Evolutionary conservation across 2,888 invertebrate genomes (phyloP), one percentile per base, ranked within the genome.

Genomic region (Prionchulus punctatus): DNA sequence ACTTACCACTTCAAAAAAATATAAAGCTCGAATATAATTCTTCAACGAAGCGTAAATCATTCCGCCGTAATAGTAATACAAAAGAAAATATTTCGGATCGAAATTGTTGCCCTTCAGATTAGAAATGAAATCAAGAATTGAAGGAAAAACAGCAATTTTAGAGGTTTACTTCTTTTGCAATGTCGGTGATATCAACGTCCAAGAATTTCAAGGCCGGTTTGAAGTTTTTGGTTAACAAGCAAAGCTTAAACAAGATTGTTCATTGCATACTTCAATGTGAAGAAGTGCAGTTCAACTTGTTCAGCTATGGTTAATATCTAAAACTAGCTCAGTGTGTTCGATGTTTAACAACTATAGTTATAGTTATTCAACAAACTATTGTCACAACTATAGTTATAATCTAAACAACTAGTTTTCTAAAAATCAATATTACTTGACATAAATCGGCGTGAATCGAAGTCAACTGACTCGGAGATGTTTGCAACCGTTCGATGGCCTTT

Each of bases 51-150:
- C 82, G 73, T 91, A 94, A 63, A 94, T 88, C 88, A 94, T 90
- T 54, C 94, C 94, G 57, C 92, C 92, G 71, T 96, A 96, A 73
- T 94, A 94, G 71, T 88, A 94, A 72, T 90, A 94, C 0, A 89
- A 78, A 54, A 96, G 78, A 71, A 91, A 91, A 72, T 88, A 84
- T 75, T 86, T 87, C 0, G 86, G 81, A 71, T 88, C 87, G 74
- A 84, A 84, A 69, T 82, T 79, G 62, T 82, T 82, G 67, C 85
- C 85, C 77, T 80, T 71, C 73, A 77, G 72, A 60, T 75, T 74
- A 23, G n/a, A 25, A 49, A 25, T 27, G 49, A 21, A 43, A n/a
- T n/a, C n/a, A n/a, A 28, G 23, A 25, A 49, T 18, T 59, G 52
- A 58, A 53, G 15, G 7, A 47, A 49, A 26, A 18, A 30, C 21